These are phyloP conservation scores for Dendrolimus pini DNA, from an alignment of 2,888 invertebrate species.

Conservation along the genomic window DNA sequence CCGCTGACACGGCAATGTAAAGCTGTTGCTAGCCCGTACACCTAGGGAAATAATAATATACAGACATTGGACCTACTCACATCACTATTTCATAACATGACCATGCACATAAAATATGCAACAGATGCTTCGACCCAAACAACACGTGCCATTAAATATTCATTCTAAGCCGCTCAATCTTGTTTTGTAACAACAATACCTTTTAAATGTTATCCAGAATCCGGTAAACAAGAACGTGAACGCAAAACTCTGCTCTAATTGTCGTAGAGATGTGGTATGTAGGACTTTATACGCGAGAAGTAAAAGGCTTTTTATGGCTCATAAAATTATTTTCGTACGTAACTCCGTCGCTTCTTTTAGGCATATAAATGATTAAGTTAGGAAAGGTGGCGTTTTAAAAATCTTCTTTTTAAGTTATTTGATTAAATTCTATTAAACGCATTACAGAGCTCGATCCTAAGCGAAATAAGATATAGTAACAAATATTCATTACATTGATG, in stretches of 20 bases:
- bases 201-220: background rate
- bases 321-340: conserved; percentile 58
- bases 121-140: too few species aligned
- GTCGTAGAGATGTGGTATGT: background rate
- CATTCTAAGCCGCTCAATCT: background rate
- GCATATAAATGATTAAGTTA: conserved; percentile 12
- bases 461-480: too few species aligned
- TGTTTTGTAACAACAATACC: background rate
- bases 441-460: too few species aligned
- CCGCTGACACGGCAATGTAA: too few species aligned
- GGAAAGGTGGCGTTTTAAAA: conserved; percentile 7
- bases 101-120: too few species aligned
- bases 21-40: too few species aligned
- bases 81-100: too few species aligned
- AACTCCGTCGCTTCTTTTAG: conserved; percentile 25
- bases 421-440: too few species aligned
- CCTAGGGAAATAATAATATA: too few species aligned
- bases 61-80: too few species aligned
- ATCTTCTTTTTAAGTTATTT: background rate
- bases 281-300: conserved; percentile 34
- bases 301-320: conserved; percentile 58
- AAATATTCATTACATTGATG: too few species aligned
- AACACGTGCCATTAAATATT: too few species aligned
- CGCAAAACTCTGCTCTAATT: conserved; percentile 1
- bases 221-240: background rate